Evolutionary conservation across 2,888 invertebrate genomes (phyloP).

Genomic region (Atethmia centrago): DNA sequence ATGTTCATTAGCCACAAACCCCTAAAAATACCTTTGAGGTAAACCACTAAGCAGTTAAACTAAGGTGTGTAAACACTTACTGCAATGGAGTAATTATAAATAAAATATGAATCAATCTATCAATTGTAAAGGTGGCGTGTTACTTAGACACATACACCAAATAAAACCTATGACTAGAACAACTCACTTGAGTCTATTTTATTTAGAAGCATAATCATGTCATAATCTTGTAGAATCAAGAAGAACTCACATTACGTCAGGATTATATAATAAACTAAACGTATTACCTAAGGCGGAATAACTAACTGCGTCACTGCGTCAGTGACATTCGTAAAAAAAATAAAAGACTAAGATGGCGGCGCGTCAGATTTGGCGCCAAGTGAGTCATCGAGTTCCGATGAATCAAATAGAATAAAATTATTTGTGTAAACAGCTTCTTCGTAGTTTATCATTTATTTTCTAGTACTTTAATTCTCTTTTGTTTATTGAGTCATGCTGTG

Average conservation of each 20-base stretch:
- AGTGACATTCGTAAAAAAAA: slow-evolving; percentile 57
- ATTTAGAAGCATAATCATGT: slow-evolving; percentile 30
- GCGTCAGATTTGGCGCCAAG: slow-evolving; percentile 63
- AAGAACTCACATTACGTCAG: slow-evolving; percentile 57
- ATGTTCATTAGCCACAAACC: neutral
- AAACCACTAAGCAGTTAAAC: neutral
- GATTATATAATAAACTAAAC: slow-evolving; percentile 54
- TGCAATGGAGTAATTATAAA: neutral
- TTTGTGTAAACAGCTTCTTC: slow-evolving; percentile 31
- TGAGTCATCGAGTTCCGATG: slow-evolving; percentile 62
- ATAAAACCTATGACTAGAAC: slow-evolving; percentile 28
- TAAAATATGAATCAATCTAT: slow-evolving; percentile 33
- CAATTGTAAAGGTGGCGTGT: slow-evolving; percentile 13
- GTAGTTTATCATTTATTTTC: slow-evolving; percentile 43
- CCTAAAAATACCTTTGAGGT: neutral
- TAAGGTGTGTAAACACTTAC: neutral
- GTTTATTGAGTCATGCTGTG: slow-evolving; percentile 44
- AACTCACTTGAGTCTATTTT: slow-evolving; percentile 27
- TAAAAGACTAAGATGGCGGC: slow-evolving; percentile 59
- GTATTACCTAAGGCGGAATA: slow-evolving; percentile 53
- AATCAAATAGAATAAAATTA: slow-evolving; percentile 59
- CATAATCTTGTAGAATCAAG: slow-evolving; percentile 37
- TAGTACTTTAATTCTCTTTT: slow-evolving; percentile 13
- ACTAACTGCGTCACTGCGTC: slow-evolving; percentile 47
- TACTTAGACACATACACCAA: neutral